These are phyloP conservation scores for Tetrao urogallus DNA, from an alignment of 2,113 vertebrate genomes.

Conservation along the genomic window DNA sequence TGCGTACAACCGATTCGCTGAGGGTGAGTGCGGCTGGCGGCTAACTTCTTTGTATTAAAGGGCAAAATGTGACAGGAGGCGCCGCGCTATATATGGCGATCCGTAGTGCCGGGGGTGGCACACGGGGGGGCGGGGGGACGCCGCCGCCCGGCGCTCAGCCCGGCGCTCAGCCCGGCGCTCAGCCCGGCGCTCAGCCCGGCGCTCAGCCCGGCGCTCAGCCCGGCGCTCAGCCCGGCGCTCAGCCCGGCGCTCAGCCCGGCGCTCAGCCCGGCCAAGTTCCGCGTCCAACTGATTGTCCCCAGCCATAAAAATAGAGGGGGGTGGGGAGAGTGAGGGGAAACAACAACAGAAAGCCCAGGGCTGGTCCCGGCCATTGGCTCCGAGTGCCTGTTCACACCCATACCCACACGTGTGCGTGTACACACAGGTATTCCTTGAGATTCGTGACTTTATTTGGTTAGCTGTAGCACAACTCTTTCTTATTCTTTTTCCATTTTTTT, in stretches of 20 bases:
- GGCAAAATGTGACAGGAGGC: conserved; percentile 53
- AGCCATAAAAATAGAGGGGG: background rate
- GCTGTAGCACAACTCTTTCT: background rate
- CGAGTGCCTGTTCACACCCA: background rate
- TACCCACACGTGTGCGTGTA: background rate
- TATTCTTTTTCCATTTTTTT: accelerated
- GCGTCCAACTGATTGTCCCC: background rate
- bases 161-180: too few relatives aligned
- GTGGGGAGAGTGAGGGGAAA: background rate
- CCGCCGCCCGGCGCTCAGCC: too few relatives aligned
- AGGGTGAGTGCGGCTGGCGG: conserved; percentile 55
- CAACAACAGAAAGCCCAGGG: background rate
- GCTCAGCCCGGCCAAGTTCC: too few relatives aligned
- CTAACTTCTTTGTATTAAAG: conserved; percentile 66
- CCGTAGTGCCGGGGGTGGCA: background rate
- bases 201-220: too few relatives aligned
- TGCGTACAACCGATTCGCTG: conserved; percentile 16
- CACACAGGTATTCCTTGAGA: background rate
- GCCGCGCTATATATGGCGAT: background rate
- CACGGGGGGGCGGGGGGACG: background rate
- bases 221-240: too few relatives aligned
- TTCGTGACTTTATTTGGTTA: background rate
- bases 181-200: too few relatives aligned
- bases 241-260: too few relatives aligned
- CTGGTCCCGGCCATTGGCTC: background rate